Evolutionary conservation across 2,888 invertebrate species (phyloP).

Genomic region (Tortrix viridana): DNA sequence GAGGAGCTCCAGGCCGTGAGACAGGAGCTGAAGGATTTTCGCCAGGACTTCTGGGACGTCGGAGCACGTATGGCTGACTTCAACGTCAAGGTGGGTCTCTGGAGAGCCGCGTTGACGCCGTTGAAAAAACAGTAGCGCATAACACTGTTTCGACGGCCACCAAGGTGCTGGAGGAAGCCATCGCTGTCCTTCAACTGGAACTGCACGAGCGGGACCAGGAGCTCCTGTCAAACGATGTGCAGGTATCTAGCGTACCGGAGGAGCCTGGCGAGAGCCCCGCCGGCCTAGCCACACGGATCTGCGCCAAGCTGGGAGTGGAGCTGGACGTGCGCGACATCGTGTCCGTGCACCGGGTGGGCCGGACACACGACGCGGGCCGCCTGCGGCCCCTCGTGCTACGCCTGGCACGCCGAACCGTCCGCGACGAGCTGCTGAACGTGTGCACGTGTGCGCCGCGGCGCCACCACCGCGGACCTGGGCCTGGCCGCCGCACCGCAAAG

Average conservation of each 20-base stretch:
- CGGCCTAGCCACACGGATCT: neutral
- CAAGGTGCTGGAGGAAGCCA: neutral
- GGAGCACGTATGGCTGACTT: no score
- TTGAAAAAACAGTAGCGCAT: no score
- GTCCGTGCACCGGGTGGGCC: neutral
- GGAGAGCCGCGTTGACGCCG: no score
- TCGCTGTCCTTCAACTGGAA: no score
- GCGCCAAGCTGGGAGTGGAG: neutral
- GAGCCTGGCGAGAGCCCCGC: neutral
- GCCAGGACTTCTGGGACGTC: no score
- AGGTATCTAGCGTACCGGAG: neutral
- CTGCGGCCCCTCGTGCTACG: slow-evolving; percentile 37
- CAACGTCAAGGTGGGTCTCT: no score
- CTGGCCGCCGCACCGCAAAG: slow-evolving; percentile 23
- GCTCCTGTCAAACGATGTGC: neutral
- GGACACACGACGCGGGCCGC: slow-evolving; percentile 1
- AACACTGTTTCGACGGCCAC: neutral
- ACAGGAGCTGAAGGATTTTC: neutral
- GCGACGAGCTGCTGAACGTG: slow-evolving; percentile 35
- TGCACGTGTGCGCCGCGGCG: slow-evolving; percentile 38
- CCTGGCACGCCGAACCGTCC: slow-evolving; percentile 36
- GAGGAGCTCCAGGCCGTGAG: neutral
- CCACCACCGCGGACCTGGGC: slow-evolving; percentile 37
- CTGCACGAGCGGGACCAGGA: no score
- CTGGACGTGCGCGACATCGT: neutral